phyloP scores from a whole-genome alignment of 2,888 invertebrate genomes.

The Piscicola geometra region DNA sequence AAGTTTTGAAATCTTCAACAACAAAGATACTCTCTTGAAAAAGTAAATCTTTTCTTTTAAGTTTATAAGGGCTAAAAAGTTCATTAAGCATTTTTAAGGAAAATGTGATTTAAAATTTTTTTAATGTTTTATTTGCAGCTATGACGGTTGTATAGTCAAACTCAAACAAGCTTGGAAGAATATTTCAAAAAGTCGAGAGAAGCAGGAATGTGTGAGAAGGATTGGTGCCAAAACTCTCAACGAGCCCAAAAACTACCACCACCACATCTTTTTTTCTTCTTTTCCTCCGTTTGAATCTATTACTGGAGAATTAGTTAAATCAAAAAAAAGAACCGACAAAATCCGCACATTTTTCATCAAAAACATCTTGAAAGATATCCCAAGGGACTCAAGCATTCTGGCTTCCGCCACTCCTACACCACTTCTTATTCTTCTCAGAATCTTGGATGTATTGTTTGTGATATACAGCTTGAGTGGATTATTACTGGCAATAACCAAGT shows the following conservation, averaged over 20 bases:
- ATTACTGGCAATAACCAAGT: not conserved
- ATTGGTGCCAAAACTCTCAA: not conserved
- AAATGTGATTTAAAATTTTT: no score
- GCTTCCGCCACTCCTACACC: not conserved
- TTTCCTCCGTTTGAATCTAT: not conserved
- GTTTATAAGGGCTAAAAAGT: no score
- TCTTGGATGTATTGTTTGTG: not conserved
- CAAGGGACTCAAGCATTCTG: not conserved
- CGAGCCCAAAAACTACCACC: not conserved
- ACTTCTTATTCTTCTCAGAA: not conserved
- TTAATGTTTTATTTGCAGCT: not conserved
- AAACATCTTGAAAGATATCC: not conserved
- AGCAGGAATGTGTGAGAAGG: not conserved
- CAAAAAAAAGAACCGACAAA: not conserved
- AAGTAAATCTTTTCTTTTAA: no score
- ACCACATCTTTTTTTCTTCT: not conserved
- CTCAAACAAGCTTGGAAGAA: not conserved
- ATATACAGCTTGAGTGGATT: not conserved
- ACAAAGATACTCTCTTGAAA: not conserved
- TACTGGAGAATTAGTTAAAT: not conserved
- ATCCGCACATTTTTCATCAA: not conserved
- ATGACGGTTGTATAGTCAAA: not conserved
- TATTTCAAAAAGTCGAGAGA: not conserved
- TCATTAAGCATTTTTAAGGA: no score
- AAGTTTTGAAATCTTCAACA: not conserved